A percentile compares a stretch with the other conserved stretches of the same genome.
phyloP scores from a whole-genome alignment of 2,113 vertebrate species.

The Melanocharis versteri region DNA sequence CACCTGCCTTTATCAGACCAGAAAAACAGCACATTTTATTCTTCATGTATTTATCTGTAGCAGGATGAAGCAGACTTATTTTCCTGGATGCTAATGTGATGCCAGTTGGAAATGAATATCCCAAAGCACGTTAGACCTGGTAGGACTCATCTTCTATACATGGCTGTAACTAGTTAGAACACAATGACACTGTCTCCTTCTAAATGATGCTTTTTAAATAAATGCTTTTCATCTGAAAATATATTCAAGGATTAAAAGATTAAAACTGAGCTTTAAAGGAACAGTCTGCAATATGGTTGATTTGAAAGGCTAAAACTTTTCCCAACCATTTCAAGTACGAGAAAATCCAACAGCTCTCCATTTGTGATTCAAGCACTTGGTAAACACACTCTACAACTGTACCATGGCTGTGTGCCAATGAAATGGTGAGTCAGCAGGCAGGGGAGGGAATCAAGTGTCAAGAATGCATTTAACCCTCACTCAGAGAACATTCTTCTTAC shows the following conservation, averaged over 20 bases:
- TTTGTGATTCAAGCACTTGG: neutral
- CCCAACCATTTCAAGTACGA: neutral
- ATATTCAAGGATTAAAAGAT: neutral
- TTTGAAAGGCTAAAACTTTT: neutral
- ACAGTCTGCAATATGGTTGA: neutral
- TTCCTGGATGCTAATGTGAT: neutral
- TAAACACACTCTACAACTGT: neutral
- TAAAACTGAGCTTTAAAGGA: neutral
- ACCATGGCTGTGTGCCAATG: slow-evolving; percentile 14
- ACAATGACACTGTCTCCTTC: neutral
- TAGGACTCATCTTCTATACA: neutral
- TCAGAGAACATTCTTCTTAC: neutral
- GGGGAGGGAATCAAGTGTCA: slow-evolving; percentile 26
- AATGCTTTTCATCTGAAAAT: neutral
- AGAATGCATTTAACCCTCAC: slow-evolving; percentile 39
- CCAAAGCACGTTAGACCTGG: neutral
- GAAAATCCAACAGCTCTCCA: slow-evolving; percentile 7
- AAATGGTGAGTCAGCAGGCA: slow-evolving; percentile 57
- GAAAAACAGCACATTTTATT: neutral
- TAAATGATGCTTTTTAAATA: neutral
- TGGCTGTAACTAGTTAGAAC: neutral
- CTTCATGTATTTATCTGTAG: neutral
- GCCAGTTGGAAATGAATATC: neutral
- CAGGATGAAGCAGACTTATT: neutral
- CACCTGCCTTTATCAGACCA: neutral